Evolutionary conservation across 2,888 invertebrate species (phyloP), one percentile per base, ranked within the genome.

Genomic region (Mimas tiliae): DNA sequence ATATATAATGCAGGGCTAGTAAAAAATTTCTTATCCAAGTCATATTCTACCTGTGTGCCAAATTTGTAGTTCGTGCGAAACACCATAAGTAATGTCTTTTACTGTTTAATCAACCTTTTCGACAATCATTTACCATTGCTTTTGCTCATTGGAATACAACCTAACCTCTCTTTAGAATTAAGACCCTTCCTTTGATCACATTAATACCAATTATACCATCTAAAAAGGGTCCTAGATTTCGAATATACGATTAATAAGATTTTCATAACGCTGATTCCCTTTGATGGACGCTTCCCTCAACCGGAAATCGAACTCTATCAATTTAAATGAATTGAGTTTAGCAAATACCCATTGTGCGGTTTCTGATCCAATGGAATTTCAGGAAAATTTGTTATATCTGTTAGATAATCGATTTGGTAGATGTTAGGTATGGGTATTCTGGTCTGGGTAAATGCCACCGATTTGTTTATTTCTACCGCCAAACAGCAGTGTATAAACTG

Each of bases 191-290:
- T 50, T 50, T 50, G 50, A 50, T 50, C 50, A 8, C 50, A 50
- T 50, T 50, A 50, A 50, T 50, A 50, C 19, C 50, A 50, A 50
- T 48, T 48, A 48, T 48, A 16, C 19, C 19, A 19, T 45, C 45
- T 45, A 45, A 45, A 19, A 50, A 19, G 50, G 19, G 50, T 19
- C 50, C 19, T 50, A 1, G 50, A 50, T 50, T 50, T 48, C 16
- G 48, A 48, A 48, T 50, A 19, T 19, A n/a, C n/a, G n/a, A n/a
- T n/a, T n/a, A 50, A 19, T 19, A 50, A 50, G 50, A 50, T 19
- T 50, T 50, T 50, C 50, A 19, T 19, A 19, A 1, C 16, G 50
- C 0, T 48, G 48, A 16, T 48, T 50, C 19, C 16, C 48, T 48
- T 50, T 50, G 11, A 50, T 50, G n/a, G 48, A 50, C 19, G 19